phyloP scores from a whole-genome alignment of 2,797 vertebrate species.

The Dryobates pubescens region DNA sequence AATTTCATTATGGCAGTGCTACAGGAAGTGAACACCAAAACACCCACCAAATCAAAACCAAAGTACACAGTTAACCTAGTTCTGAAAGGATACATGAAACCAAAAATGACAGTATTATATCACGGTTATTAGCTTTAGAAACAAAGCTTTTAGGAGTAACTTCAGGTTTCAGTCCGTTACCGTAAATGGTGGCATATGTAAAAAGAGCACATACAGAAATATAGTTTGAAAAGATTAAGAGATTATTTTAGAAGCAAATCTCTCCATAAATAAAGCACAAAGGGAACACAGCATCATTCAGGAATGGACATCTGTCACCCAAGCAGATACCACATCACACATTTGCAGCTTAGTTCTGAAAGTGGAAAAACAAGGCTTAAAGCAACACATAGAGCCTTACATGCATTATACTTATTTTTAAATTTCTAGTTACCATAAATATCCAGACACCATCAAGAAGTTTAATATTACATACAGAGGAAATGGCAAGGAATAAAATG shows the following conservation, averaged over 20 bases:
- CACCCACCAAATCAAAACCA: slow-evolving; percentile 26
- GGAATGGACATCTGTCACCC: slow-evolving; percentile 50
- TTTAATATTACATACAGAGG: slow-evolving; percentile 30
- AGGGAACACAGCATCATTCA: slow-evolving; percentile 46
- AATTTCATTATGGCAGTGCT: slow-evolving; percentile 46
- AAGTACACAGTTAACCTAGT: slow-evolving; percentile 42
- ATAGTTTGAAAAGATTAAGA: slow-evolving; percentile 63
- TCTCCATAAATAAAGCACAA: slow-evolving; percentile 54
- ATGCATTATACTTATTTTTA: slow-evolving; percentile 32
- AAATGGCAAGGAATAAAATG: slow-evolving; percentile 22
- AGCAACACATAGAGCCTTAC: slow-evolving; percentile 29
- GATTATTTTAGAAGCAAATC: slow-evolving; percentile 69
- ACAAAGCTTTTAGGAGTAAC: slow-evolving; percentile 45
- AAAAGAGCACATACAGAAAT: slow-evolving; percentile 46
- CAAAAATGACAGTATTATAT: slow-evolving; percentile 23
- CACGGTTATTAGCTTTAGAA: slow-evolving; percentile 51
- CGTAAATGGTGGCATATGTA: slow-evolving; percentile 64
- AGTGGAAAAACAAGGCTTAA: slow-evolving; percentile 37
- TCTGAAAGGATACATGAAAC: slow-evolving; percentile 49
- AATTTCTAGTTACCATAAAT: slow-evolving; percentile 60
- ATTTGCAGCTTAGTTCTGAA: slow-evolving; percentile 25
- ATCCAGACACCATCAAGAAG: slow-evolving; percentile 32
- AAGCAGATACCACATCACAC: slow-evolving; percentile 48
- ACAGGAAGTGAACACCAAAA: slow-evolving; percentile 53
- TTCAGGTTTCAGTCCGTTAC: slow-evolving; percentile 45